phyloP scores from a whole-genome alignment of 2,797 vertebrate species.

The Epinephelus coioides region DNA sequence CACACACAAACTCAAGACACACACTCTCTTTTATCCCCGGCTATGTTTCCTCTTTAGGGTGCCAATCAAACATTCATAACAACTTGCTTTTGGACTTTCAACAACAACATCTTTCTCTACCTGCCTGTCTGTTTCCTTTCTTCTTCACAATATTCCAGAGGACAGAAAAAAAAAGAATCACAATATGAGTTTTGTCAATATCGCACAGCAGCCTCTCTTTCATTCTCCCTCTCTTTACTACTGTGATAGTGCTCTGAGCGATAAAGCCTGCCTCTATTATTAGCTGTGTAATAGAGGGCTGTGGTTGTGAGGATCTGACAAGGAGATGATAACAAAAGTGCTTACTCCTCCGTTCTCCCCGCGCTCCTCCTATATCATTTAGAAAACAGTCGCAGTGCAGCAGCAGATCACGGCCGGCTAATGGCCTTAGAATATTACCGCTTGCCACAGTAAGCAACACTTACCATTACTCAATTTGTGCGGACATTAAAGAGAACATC shows the following conservation, averaged over 20 bases:
- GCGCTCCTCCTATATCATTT: slow-evolving; percentile 76
- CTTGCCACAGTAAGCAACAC: slow-evolving; percentile 73
- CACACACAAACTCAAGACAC: slow-evolving; percentile 5
- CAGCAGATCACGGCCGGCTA: slow-evolving; percentile 69
- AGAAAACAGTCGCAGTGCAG: slow-evolving; percentile 72
- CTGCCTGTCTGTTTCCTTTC: slow-evolving; percentile 43
- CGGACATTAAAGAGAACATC: slow-evolving; percentile 64
- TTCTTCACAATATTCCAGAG: slow-evolving; percentile 40
- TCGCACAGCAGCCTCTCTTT: slow-evolving; percentile 53
- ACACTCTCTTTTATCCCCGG: slow-evolving; percentile 23
- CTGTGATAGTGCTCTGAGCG: slow-evolving; percentile 61
- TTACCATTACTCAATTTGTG: slow-evolving; percentile 71
- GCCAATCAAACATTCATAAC: slow-evolving; percentile 65
- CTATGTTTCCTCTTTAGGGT: slow-evolving; percentile 38
- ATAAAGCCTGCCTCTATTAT: slow-evolving; percentile 78
- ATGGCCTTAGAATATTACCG: slow-evolving; percentile 74
- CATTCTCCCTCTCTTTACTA: slow-evolving; percentile 52
- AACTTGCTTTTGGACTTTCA: slow-evolving; percentile 52
- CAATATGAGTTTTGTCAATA: slow-evolving; percentile 67
- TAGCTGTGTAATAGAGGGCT: slow-evolving; percentile 76
- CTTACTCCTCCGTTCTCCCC: slow-evolving; percentile 74
- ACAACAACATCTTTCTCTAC: slow-evolving; percentile 46
- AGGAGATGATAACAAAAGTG: slow-evolving; percentile 81
- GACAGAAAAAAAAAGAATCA: slow-evolving; percentile 22
- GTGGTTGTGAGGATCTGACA: slow-evolving; percentile 76